Evolutionary conservation across 2,113 vertebrate genomes (phyloP), one percentile per base, ranked within the genome.

Genomic region (Narcine bancroftii): DNA sequence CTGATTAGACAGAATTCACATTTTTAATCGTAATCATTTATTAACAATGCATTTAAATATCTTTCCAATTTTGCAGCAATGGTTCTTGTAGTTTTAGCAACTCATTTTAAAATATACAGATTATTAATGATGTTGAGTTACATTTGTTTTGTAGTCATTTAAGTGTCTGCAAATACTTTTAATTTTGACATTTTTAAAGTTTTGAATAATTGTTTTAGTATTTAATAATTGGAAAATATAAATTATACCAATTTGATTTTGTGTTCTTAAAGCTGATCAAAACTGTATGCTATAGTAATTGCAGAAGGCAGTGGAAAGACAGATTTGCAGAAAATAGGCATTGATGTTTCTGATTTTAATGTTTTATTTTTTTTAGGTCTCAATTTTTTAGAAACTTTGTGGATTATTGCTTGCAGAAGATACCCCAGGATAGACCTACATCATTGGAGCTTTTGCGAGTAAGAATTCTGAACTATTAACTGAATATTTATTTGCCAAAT

Each of bases 401-500:
- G 93, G 98, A 99, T 96, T 99, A 98, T 97, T 99, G 99, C 97
- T 97, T 99, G 96, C 97, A 98, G 96, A 99, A 99, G 96, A 97
- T 98, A 97, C 98, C 99, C 97, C 99, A 99, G 97, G 98, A 99
- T 96, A 97, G 99, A 95, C 98, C 98, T 93, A 97, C 97, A 0
- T 99, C 99, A 69, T 96, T 95, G 92, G 98, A 99, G 94, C 96
- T 99, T 92, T 96, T 99, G 96, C 96, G 95, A 97, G 99, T 99
- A 97, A 98, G 96, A 76, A 93, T 94, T 94, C 66, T 92, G n/a
- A 42, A 13, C 26, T 24, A 15, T 42, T 47, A 47, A 63, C 29
- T 26, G n/a, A 91, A 87, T 87, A 66, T 87, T n/a, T 87, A 39
- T 91, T 89, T n/a, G 0, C 26, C 6, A 39, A 19, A 69, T 45